A percentile compares a stretch with the other conserved stretches of the same genome.
phyloP scores from a whole-genome alignment of 1,140 invertebrate species.

The Maniola jurtina region DNA sequence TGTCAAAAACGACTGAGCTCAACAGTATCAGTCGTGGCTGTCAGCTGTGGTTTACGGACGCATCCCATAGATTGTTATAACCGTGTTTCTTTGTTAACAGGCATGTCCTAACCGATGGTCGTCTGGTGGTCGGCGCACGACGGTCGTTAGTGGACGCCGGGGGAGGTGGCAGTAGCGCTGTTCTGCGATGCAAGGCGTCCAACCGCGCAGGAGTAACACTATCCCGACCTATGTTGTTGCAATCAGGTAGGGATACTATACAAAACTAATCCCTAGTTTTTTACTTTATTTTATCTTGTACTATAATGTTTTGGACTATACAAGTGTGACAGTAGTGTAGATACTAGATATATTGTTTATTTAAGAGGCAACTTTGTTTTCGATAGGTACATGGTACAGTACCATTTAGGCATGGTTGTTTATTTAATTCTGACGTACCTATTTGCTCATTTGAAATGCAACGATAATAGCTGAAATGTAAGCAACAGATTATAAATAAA shows the following conservation, averaged over 20 bases:
- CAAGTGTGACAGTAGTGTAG: too few species aligned
- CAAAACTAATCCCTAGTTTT: too few species aligned
- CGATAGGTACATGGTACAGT: too few species aligned
- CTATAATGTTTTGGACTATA: too few species aligned
- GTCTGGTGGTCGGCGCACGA: constrained; percentile 60
- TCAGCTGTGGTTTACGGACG: too few species aligned
- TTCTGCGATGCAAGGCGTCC: constrained; percentile 62
- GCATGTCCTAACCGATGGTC: constrained; percentile 62
- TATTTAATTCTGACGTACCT: neutral
- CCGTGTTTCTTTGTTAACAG: constrained; percentile 35
- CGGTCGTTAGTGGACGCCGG: constrained; percentile 65
- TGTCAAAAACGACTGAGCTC: too few species aligned
- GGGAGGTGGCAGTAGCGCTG: constrained; percentile 49
- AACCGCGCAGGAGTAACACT: constrained; percentile 61
- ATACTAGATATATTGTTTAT: too few species aligned
- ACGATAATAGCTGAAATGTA: constrained; percentile 50
- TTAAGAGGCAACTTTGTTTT: too few species aligned
- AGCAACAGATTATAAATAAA: constrained; percentile 66
- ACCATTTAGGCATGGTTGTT: neutral
- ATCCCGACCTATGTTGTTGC: constrained; percentile 61
- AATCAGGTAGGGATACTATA: constrained; percentile 48
- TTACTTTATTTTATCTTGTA: too few species aligned
- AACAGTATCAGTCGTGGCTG: too few species aligned
- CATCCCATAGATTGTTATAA: too few species aligned
- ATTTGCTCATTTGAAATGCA: constrained; percentile 24